Percentiles rank a stretch among this genome's conserved stretches.
Evolutionary conservation across 2,797 vertebrate species (phyloP).

Genomic region (Pseudochirops cupreus): DNA sequence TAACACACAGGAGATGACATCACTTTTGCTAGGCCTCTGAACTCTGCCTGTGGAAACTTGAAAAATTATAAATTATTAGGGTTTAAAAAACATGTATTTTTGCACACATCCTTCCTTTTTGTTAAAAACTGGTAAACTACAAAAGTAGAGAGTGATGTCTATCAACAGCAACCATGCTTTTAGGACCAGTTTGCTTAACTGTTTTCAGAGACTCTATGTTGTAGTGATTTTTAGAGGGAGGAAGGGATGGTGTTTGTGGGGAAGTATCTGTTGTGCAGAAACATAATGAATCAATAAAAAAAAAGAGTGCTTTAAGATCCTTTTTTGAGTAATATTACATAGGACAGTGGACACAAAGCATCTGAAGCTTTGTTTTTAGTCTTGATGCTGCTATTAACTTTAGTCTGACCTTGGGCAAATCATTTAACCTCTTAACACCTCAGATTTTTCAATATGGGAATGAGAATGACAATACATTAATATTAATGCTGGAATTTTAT

Average conservation of each 20-base stretch:
- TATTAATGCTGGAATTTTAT: neutral
- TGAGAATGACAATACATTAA: constrained; percentile 23
- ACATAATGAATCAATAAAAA: neutral
- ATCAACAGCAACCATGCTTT: neutral
- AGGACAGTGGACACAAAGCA: neutral
- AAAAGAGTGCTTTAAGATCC: neutral
- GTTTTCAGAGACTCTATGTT: neutral
- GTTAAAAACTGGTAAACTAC: constrained; percentile 55
- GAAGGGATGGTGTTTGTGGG: neutral
- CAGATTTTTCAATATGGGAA: constrained; percentile 39
- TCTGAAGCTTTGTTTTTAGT: constrained; percentile 50
- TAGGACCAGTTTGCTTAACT: neutral
- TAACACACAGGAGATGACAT: neutral
- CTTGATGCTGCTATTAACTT: neutral
- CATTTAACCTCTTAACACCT: constrained; percentile 32
- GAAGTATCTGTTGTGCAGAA: neutral
- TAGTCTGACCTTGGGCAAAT: constrained; percentile 28
- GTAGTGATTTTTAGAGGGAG: neutral
- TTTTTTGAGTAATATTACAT: neutral
- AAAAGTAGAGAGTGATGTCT: neutral
- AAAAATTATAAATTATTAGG: constrained; percentile 48
- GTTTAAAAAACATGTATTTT: constrained; percentile 61
- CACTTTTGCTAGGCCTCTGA: constrained; percentile 50
- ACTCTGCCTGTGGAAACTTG: constrained; percentile 59
- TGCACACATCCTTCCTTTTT: constrained; percentile 37